Percentiles rank a stretch among this genome's conserved stretches.
Evolutionary conservation across 1,140 invertebrate genomes (phyloP).

Genomic region (Melanaphis sacchari): DNA sequence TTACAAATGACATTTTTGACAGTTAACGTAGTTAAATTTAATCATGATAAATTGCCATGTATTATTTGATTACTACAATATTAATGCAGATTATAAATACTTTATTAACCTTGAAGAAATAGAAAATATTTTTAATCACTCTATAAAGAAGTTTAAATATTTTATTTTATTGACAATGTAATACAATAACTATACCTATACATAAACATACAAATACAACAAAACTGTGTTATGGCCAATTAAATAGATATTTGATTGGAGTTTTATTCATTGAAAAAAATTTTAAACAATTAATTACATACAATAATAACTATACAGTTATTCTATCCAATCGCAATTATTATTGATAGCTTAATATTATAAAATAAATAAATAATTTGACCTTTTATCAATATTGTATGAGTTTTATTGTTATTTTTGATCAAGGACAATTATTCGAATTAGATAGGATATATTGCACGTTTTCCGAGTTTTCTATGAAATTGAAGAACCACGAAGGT

Average conservation of each 20-base stretch:
- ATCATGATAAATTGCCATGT: background rate
- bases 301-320: background rate
- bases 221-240: background rate
- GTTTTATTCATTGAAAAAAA: background rate
- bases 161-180: background rate
- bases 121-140: background rate
- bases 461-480: background rate
- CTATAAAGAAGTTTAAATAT: background rate
- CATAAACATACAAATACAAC: background rate
- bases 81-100: background rate
- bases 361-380: background rate
- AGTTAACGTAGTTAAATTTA: background rate
- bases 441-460: background rate
- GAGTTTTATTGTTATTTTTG: background rate
- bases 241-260: background rate
- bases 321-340: background rate
- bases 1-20: background rate
- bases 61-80: background rate
- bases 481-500: background rate
- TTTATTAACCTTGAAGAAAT: background rate
- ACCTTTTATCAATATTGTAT: background rate
- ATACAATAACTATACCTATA: background rate
- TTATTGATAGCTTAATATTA: background rate
- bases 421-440: background rate
- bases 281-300: background rate